These are phyloP conservation scores for Latheticus oryzae DNA, from an alignment of 2,888 invertebrate genomes.

Conservation along the genomic window DNA sequence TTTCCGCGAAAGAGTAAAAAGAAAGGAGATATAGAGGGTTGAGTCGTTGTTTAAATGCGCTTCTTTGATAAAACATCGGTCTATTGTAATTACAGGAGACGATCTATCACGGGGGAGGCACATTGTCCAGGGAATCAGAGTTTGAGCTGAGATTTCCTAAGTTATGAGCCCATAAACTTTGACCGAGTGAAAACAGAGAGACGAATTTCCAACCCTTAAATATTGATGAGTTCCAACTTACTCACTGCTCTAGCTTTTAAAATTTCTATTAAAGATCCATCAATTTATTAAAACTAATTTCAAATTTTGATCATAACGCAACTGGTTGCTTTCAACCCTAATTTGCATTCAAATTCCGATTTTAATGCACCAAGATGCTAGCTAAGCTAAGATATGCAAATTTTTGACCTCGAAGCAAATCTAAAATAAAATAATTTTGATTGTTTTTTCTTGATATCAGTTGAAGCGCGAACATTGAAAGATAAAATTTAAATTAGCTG, in stretches of 20 bases:
- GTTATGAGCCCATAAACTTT: constrained; percentile 54
- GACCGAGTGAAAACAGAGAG: constrained; percentile 53
- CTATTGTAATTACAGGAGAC: constrained; percentile 49
- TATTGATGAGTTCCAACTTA: constrained; percentile 50
- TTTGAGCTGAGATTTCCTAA: constrained; percentile 53
- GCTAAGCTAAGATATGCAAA: no score
- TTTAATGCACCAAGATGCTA: no score
- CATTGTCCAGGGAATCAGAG: constrained; percentile 53
- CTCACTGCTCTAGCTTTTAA: constrained; percentile 37
- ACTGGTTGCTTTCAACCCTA: constrained; percentile 21
- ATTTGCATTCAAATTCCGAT: constrained; percentile 23
- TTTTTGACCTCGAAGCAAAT: no score
- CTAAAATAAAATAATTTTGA: no score
- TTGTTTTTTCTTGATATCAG: no score
- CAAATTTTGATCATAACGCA: constrained; percentile 32
- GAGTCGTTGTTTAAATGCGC: no score
- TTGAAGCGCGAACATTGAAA: no score
- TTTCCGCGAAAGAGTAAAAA: constrained; percentile 25
- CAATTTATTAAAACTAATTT: constrained; percentile 39
- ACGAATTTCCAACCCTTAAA: constrained; percentile 53
- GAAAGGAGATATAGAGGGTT: constrained; percentile 16
- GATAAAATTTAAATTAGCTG: no score
- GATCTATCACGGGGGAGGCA: constrained; percentile 50
- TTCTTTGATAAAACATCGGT: constrained; percentile 49
- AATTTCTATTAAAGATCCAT: constrained; percentile 35